A percentile compares a stretch with the other conserved stretches of the same genome.
These are phyloP conservation scores for Mormyrops boulengeri DNA, from an alignment of 2,797 vertebrate genomes.

Conservation along the genomic window DNA sequence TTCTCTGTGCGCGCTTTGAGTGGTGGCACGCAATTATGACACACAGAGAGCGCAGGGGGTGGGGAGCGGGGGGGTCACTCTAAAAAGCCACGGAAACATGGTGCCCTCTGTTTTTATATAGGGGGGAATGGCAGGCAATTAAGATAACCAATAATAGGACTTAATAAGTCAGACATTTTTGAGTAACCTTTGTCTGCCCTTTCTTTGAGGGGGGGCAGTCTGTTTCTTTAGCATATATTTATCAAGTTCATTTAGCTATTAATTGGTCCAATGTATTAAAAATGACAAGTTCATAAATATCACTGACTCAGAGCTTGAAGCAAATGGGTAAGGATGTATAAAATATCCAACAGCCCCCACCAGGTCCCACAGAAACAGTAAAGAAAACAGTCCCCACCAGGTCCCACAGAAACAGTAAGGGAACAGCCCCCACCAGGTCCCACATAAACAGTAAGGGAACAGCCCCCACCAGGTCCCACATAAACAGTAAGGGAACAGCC, in stretches of 20 bases:
- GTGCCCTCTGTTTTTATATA: slow-evolving; percentile 39
- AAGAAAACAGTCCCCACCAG: neutral
- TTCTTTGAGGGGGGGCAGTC: neutral
- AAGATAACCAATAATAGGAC: slow-evolving; percentile 61
- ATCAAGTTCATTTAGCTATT: neutral
- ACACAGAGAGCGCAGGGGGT: neutral
- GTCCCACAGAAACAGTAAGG: no score
- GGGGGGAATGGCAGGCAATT: slow-evolving; percentile 51
- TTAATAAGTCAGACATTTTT: slow-evolving; percentile 59
- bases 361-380: neutral
- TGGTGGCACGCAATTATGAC: slow-evolving; percentile 10
- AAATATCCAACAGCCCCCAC: neutral
- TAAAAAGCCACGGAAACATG: neutral
- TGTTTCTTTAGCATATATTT: neutral
- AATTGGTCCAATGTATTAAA: neutral
- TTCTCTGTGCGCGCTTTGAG: neutral
- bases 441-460: no score
- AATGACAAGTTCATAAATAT: neutral
- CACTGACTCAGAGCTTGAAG: neutral
- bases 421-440: no score
- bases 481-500: no score
- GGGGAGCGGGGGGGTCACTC: neutral
- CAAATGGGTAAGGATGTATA: neutral
- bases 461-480: no score
- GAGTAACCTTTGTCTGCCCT: slow-evolving; percentile 7